A percentile compares a stretch with the other conserved stretches of the same genome.
Conservation (phyloP, 2,797 vertebrate genomes). For the Argentina silus region DNA sequence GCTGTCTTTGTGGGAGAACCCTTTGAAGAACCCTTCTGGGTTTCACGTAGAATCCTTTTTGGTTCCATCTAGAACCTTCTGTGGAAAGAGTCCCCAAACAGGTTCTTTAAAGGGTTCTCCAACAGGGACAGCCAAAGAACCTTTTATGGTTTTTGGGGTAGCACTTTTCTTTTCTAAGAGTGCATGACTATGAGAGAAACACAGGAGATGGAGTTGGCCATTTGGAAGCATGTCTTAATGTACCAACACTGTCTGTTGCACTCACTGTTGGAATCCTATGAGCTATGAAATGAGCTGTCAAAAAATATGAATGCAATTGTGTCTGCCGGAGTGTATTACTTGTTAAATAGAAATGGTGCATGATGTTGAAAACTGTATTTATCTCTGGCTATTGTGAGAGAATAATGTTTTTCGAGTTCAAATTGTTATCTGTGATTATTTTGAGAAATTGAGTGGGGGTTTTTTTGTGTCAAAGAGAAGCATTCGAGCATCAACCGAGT, state of each 20-base stretch:
- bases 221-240: background rate
- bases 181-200: background rate
- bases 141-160: too few species aligned
- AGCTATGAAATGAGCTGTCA: background rate
- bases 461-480: background rate
- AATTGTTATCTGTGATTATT: background rate
- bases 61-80: background rate
- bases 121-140: too few species aligned
- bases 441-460: background rate
- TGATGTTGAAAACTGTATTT: conserved; percentile 34
- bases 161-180: too few species aligned
- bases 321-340: background rate
- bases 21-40: background rate
- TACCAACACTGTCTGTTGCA: background rate
- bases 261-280: conserved; percentile 5
- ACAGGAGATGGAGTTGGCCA: background rate
- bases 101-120: background rate
- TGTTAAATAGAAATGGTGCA: conserved; percentile 29
- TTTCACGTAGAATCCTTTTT: too few species aligned
- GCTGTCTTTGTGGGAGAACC: too few species aligned
- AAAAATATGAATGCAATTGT: background rate
- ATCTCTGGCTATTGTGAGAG: background rate
- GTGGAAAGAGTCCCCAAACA: background rate
- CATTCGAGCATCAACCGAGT: background rate
- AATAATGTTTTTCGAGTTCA: background rate